phyloP scores from a whole-genome alignment of 2,113 vertebrate species.

The Callospermophilus lateralis region DNA sequence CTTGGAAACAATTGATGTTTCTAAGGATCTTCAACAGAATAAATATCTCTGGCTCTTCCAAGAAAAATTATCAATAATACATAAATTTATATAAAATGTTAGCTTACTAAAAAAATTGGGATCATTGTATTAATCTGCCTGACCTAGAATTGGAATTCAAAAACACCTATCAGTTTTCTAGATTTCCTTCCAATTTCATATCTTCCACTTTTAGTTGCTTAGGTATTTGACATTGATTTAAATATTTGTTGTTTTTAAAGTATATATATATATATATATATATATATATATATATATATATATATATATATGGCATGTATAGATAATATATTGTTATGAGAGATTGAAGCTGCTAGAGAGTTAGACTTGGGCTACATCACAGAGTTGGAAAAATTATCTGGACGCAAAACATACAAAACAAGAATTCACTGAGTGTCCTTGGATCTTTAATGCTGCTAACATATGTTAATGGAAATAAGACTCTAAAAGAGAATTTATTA shows the following conservation, averaged over 20 bases:
- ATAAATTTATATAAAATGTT: background rate
- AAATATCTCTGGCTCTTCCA: background rate
- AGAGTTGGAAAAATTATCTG: background rate
- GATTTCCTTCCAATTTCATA: background rate
- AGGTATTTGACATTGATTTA: background rate
- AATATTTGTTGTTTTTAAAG: background rate
- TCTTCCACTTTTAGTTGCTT: background rate
- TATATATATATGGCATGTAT: too few species aligned
- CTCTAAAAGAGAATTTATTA: background rate
- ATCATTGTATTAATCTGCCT: background rate
- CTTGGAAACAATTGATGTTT: background rate
- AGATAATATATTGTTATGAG: background rate
- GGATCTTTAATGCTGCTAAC: background rate
- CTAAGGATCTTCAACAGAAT: background rate
- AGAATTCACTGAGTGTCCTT: background rate
- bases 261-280: background rate
- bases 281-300: too few species aligned
- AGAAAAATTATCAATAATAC: background rate
- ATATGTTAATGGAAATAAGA: background rate
- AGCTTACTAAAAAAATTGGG: background rate
- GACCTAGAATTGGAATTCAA: fast-evolving
- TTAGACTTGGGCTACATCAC: background rate
- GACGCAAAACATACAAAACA: background rate
- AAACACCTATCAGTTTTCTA: background rate
- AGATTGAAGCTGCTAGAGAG: background rate